These are phyloP conservation scores for Tholera decimalis DNA, from an alignment of 2,888 invertebrate species.

Conservation along the genomic window DNA sequence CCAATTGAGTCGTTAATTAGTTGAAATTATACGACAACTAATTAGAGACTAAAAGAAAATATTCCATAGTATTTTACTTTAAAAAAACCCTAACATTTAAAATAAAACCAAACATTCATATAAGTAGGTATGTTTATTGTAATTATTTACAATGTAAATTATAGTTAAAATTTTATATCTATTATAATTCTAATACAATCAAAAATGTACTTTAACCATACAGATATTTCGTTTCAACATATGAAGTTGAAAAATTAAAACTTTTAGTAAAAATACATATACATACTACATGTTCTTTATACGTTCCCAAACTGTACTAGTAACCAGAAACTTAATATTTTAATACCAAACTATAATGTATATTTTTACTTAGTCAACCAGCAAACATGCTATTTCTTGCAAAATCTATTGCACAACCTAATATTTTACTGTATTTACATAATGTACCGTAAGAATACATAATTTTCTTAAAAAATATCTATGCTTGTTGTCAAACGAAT, in stretches of 20 bases:
- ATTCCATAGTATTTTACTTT: neutral
- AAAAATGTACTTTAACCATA: constrained; percentile 77
- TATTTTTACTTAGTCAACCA: neutral
- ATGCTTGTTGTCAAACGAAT: neutral
- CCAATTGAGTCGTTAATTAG: too few species aligned
- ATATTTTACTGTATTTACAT: constrained; percentile 11
- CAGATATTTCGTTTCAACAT: constrained; percentile 44
- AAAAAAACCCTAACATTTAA: neutral
- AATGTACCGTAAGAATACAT: neutral
- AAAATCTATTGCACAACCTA: constrained; percentile 24
- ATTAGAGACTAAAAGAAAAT: too few species aligned
- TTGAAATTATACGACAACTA: too few species aligned
- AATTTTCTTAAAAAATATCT: neutral
- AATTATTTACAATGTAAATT: constrained; percentile 84
- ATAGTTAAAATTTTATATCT: constrained; percentile 73
- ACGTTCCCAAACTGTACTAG: constrained; percentile 25
- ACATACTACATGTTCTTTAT: constrained; percentile 9
- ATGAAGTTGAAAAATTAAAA: constrained; percentile 27
- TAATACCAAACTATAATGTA: constrained; percentile 1
- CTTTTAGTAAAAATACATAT: neutral
- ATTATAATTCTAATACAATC: constrained; percentile 72
- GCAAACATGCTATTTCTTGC: constrained; percentile 21
- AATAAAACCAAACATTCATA: constrained; percentile 51
- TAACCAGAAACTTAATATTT: neutral
- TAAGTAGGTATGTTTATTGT: constrained; percentile 75